A percentile compares a stretch with the other conserved stretches of the same genome.
Conservation (phyloP, 2,113 vertebrate genomes). For the Syngnathus floridae region DNA sequence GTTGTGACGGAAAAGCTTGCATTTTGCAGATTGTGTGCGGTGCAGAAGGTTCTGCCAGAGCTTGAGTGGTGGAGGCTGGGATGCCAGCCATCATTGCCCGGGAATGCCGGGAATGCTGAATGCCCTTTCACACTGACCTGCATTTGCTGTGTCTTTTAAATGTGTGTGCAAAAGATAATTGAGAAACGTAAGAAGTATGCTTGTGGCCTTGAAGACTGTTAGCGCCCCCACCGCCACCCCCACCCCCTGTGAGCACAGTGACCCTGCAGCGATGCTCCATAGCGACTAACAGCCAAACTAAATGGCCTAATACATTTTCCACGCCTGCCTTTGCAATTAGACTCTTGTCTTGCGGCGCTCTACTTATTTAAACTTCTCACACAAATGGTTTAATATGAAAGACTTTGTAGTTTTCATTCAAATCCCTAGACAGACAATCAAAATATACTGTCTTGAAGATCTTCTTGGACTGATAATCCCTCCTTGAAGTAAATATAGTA, state of each 20-base stretch:
- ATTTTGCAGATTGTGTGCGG: conserved; percentile 20
- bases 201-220: conserved; percentile 39
- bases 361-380: conserved; percentile 47
- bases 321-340: conserved; percentile 41
- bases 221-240: conserved; percentile 2
- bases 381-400: conserved; percentile 32
- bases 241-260: conserved; percentile 20
- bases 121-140: conserved; percentile 54
- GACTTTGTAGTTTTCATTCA: conserved; percentile 55
- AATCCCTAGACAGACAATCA: conserved; percentile 21
- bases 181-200: conserved; percentile 27
- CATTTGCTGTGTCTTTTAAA: conserved; percentile 23
- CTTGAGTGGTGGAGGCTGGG: conserved; percentile 43
- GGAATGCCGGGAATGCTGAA: conserved; percentile 59
- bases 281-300: conserved; percentile 20
- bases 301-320: conserved; percentile 45
- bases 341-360: conserved; percentile 34
- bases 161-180: conserved; percentile 24
- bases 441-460: conserved; percentile 32
- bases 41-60: conserved; percentile 37
- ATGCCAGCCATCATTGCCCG: conserved; percentile 44
- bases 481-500: conserved; percentile 1
- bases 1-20: conserved; percentile 9
- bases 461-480: conserved; percentile 9
- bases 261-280: conserved; percentile 8